These are phyloP conservation scores for Tridacna gigas DNA, from an alignment of 2,888 invertebrate species.

Conservation along the genomic window DNA sequence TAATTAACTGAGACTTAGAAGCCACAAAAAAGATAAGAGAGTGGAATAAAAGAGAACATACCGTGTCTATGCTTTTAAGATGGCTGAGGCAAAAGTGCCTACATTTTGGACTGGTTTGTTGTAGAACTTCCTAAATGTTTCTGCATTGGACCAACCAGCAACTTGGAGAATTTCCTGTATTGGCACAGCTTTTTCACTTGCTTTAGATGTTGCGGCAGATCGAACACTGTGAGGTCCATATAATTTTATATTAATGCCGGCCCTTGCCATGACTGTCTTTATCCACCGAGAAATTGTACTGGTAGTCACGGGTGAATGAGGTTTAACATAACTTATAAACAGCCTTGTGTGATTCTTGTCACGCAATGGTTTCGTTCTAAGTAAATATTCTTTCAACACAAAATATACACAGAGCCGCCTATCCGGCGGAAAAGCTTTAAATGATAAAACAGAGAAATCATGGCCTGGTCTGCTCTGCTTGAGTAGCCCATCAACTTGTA, in stretches of 20 bases:
- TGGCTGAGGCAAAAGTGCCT: too few relatives aligned
- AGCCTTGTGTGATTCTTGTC: conserved; percentile 8
- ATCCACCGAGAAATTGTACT: conserved; percentile 45
- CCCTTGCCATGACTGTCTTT: conserved; percentile 31
- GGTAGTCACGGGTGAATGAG: conserved; percentile 43
- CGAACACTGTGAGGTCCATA: conserved; percentile 40
- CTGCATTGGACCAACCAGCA: conserved; percentile 39
- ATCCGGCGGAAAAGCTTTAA: conserved; percentile 42
- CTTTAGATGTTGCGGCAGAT: conserved; percentile 37
- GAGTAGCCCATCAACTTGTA: too few relatives aligned
- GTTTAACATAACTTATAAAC: conserved; percentile 57
- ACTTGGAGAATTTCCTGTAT: too few relatives aligned
- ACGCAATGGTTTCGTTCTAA: conserved; percentile 30
- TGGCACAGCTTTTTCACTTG: conserved; percentile 14
- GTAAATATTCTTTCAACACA: conserved; percentile 48
- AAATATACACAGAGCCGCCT: conserved; percentile 30
- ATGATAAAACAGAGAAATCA: too few relatives aligned
- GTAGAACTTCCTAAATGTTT: conserved; percentile 40
- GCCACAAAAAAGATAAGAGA: too few relatives aligned
- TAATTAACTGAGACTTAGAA: too few relatives aligned
- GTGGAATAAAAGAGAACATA: too few relatives aligned
- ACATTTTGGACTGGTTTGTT: too few relatives aligned
- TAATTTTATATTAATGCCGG: conserved; percentile 32
- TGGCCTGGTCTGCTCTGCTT: conserved; percentile 4
- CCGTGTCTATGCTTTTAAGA: too few relatives aligned